Evolutionary conservation across 2,113 vertebrate species (phyloP), one percentile per base, ranked within the genome.

Genomic region (Opisthocomus hoazin): DNA sequence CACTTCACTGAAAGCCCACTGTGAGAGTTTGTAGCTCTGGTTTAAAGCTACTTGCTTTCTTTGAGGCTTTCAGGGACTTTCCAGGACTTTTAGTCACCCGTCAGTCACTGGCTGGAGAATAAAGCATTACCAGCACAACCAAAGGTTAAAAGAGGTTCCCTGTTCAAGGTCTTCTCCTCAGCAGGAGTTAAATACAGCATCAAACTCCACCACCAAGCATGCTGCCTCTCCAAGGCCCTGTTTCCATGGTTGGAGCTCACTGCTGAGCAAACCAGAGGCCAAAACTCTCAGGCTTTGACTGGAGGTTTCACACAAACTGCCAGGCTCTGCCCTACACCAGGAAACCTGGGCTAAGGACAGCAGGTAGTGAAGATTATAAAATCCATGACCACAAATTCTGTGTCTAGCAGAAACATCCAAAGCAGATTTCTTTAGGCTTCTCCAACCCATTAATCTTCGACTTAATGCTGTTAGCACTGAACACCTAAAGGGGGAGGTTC

Each of bases 61-160:
- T 14, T 54, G 60, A 87, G 69, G 80, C 22, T 74, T 32, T 65
- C n/a, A 43, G 81, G 30, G 65, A 68, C 73, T 89, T 82, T 18
- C 17, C 90, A 82, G 74, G 77, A 9, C 58, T 92, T 63, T 43
- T n/a, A 50, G 84, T 87, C 87, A 70, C 73, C 91, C 60, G 27
- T 53, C 84, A 87, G 64, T 50, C 64, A 26, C 77, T 61, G 84
- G 50, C 64, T 82, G 56, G 43, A 93, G 94, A 89, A 60, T 32
- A 84, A 91, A 95, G 69, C 7, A 0, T 46, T 74, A 34, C 64
- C 80, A 29, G 51, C 15, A 41, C 16, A 70, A 74, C 20, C 51
- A 30, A 71, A 93, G 90, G 87, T 91, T 90, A 64, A 26, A 76
- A 74, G 58, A 77, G 41, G 64, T 66, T 81, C 80, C 77, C 69